Base-by-base conservation (phyloP, 2,113 vertebrate genomes). In the Piaya cayana region DNA sequence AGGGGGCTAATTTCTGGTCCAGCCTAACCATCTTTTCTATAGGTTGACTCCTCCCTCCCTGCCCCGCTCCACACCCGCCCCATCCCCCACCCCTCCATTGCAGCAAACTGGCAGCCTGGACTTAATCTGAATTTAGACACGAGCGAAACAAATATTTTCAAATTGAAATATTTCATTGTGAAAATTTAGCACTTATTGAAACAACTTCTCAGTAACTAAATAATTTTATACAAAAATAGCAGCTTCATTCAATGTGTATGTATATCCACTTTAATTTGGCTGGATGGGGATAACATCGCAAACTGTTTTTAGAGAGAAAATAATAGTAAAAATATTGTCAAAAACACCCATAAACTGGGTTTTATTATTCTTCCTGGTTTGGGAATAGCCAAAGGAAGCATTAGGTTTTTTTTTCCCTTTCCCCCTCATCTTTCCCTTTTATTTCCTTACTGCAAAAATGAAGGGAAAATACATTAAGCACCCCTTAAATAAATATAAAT, bases 241-340 rank as follows among this genome's bases (percentile, higher is more conserved):
- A 55, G 15, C 6, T 60, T 80, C 0, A 1, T 25, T 76, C 11
- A 59, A 71, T 0, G 1, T 21, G 8, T 45, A 55, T 23, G 88
- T 59, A 85, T 68, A 86, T 55, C 6, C 15, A 80, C 30, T 8
- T 62, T 67, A 18, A 30, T 82, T 34, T 60, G 15, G 5, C 12
- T 87, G 20, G 22, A 80, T 22, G 6, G 3, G 6, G 4, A 59
- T 10, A 77, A 32, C 4, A 60, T 23, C 13, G 68, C 4, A 21
- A 63, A 42, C 3, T 47, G 8, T 2, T 64, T 91, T 81, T 64
- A 80, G 25, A 68, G 34, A 67, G 17, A 91, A 88, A 88, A 47
- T 37, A 62, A 15, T 82, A 45, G 34, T 17, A 56, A 34, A 79
- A 68, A 18, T 1, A 5, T 32, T 45, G 9, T 34, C 15, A 92